Base-by-base conservation (phyloP, 2,888 invertebrate genomes). In the Dysmachus trigonus region DNA sequence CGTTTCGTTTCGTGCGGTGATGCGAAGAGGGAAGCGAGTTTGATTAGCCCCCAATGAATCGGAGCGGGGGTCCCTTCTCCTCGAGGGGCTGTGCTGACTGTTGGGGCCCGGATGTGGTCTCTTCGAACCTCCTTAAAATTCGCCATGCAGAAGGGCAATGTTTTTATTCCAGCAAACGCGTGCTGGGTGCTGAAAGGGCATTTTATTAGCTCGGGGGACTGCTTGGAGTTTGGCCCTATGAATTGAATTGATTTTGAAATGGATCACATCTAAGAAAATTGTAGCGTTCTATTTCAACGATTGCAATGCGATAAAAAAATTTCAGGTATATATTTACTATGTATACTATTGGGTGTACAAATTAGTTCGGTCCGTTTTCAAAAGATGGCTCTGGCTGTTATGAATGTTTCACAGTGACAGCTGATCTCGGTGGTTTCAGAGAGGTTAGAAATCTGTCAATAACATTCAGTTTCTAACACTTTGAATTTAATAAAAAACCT, bases 101-200 rank as follows among this genome's bases (percentile, higher is more conserved):
- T n/a, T n/a, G 73, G 47, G n/a, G 15, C 62, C 7, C 31, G 73
- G 2, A 22, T 73, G 4, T 35, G 73, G 31, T 47, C 33, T 22
- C 73, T 33, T 47, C n/a, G 18, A n/a, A 73, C 10, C 38, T 76
- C 13, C 76, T 76, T 76, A 76, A 76, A 76, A 76, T 76, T 76
- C 38, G 35, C 33, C 38, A 38, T 22, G 38, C 76, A 76, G 18
- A 38, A 76, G 15, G 38, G n/a, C 18, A 22, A 76, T 76, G n/a
- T 35, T 73, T 73, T 35, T 15, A 18, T 73, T 31, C 18, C n/a
- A 35, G 73, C 27, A 7, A 15, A 33, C 35, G 73, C 35, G 73
- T 73, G 73, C 73, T 73, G 73, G 15, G 27, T 73, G 47, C n/a
- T 47, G n/a, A 47, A 47, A 15, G 47, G 15, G n/a, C 47, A n/a